Percentiles rank a stretch among this genome's conserved stretches.
Conservation (phyloP, 2,888 invertebrate species). For the Aporophyla nigra region DNA sequence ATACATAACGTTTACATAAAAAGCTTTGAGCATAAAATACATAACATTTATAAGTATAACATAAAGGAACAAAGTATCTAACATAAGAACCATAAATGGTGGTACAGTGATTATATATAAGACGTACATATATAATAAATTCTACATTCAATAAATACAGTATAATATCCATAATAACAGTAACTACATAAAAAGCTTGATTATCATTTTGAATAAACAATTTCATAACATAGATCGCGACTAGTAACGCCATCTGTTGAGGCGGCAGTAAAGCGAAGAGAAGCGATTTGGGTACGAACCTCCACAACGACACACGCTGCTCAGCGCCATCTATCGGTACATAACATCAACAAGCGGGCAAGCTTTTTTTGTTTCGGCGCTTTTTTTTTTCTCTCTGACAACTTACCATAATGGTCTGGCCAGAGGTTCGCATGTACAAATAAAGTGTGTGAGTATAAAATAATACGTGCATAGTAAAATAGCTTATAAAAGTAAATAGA, state of each 20-base stretch:
- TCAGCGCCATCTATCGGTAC: constrained; percentile 82
- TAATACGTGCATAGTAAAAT: constrained; percentile 51
- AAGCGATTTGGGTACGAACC: constrained; percentile 69
- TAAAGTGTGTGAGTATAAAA: constrained; percentile 80
- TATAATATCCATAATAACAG: constrained; percentile 17
- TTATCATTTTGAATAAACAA: constrained; percentile 24
- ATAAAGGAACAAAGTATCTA: constrained; percentile 23
- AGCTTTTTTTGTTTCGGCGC: constrained; percentile 73
- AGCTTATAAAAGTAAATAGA: constrained; percentile 38
- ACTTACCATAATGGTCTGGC: constrained; percentile 89
- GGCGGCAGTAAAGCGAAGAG: constrained; percentile 54
- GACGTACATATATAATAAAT: constrained; percentile 2
- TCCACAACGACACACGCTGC: constrained; percentile 34
- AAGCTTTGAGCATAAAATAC: constrained; percentile 33
- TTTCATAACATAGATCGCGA: constrained; percentile 47
- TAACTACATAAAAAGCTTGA: constrained; percentile 45
- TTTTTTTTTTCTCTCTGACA: constrained; percentile 77
- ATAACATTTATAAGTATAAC: constrained; percentile 24
- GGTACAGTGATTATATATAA: background rate
- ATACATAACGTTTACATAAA: constrained; percentile 48
- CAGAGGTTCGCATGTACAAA: constrained; percentile 88
- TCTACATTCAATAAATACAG: constrained; percentile 30
- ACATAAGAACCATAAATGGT: constrained; percentile 17
- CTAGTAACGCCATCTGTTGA: constrained; percentile 68
- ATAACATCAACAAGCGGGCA: constrained; percentile 80